A percentile compares a stretch with the other conserved stretches of the same genome.
Evolutionary conservation across 1,140 invertebrate genomes (phyloP).

Genomic region (Diploscapter pachys): DNA sequence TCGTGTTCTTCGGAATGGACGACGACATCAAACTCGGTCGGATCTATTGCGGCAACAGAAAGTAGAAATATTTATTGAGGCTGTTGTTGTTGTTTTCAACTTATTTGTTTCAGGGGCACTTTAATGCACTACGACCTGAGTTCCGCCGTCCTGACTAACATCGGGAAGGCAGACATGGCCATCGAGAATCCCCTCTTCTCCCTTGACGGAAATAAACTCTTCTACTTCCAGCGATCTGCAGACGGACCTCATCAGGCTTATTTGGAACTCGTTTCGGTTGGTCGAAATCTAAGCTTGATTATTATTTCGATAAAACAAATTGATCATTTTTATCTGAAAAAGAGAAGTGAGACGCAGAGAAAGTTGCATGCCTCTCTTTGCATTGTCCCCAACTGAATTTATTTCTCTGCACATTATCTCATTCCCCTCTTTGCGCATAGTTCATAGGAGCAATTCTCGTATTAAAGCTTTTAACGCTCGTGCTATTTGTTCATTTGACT

Average conservation of each 20-base stretch:
- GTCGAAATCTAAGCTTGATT: neutral
- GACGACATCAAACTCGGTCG: slow-evolving; percentile 73
- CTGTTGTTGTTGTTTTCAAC: slow-evolving; percentile 12
- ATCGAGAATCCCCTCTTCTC: slow-evolving; percentile 59
- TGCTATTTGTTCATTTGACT: no score
- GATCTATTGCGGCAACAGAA: slow-evolving; percentile 75
- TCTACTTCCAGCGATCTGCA: slow-evolving; percentile 59
- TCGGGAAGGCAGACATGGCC: slow-evolving; percentile 39
- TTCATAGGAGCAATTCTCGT: no score
- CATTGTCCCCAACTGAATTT: no score
- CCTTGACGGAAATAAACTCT: slow-evolving; percentile 59
- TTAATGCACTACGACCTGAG: slow-evolving; percentile 54
- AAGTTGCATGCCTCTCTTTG: neutral
- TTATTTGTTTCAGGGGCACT: slow-evolving; percentile 40
- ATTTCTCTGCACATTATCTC: neutral
- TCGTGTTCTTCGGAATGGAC: slow-evolving; percentile 76
- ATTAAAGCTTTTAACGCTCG: no score
- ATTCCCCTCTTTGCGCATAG: neutral
- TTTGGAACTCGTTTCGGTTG: slow-evolving; percentile 32
- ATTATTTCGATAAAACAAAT: neutral
- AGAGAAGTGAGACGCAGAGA: neutral
- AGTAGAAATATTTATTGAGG: neutral
- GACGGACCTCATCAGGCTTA: slow-evolving; percentile 61
- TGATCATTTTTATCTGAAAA: no score
- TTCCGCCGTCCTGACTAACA: slow-evolving; percentile 28